phyloP scores from a whole-genome alignment of 2,113 vertebrate species.

The Pseudopipra pipra region DNA sequence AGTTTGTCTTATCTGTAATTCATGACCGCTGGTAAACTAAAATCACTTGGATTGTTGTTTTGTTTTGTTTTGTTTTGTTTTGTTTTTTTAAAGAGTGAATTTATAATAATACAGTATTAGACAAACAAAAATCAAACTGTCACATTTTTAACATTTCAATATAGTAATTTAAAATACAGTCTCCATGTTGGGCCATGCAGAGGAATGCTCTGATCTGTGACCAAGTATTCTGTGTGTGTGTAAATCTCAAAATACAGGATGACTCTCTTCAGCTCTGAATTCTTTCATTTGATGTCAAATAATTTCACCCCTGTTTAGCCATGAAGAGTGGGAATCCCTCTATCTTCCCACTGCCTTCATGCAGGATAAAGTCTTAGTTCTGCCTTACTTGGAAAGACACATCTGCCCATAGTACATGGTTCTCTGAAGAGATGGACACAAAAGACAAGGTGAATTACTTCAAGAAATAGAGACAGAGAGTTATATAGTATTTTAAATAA shows the following conservation, averaged over 20 bases:
- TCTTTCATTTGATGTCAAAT: background rate
- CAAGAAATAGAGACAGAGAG: background rate
- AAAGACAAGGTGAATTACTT: background rate
- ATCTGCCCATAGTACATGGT: background rate
- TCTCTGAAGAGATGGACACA: background rate
- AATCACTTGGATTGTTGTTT: background rate
- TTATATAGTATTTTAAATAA: background rate
- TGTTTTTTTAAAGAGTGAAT: background rate
- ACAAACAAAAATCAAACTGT: background rate
- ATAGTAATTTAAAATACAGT: background rate
- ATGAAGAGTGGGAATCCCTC: background rate
- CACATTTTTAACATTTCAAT: background rate
- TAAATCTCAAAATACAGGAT: background rate
- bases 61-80: background rate
- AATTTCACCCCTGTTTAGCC: background rate
- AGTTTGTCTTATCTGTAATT: background rate
- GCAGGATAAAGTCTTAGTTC: background rate
- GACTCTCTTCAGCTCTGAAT: background rate
- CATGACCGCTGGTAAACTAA: background rate
- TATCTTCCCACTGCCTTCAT: background rate
- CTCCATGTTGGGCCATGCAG: no score
- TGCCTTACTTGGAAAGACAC: background rate
- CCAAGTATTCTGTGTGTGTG: no score
- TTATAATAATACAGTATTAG: background rate
- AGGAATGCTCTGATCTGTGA: background rate